Conservation (phyloP, 2,797 vertebrate species). For the Leucoraja ocellata region DNA sequence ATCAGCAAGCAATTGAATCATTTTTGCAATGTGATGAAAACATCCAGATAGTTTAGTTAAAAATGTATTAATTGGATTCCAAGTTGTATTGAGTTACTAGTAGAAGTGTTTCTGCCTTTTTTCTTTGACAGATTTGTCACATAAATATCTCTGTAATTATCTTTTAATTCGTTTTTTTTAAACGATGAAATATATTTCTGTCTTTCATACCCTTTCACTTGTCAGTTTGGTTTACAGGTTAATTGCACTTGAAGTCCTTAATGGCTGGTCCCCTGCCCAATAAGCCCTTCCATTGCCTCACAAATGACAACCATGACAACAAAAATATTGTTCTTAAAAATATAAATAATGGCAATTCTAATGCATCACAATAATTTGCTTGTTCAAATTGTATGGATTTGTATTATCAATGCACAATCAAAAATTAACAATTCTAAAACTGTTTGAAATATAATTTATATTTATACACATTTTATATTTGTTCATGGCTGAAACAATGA, state of each 20-base stretch:
- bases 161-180: background rate
- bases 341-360: background rate
- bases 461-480: background rate
- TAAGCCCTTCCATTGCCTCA: background rate
- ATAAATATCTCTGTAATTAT: background rate
- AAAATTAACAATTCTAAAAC: background rate
- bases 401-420: background rate
- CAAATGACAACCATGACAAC: background rate
- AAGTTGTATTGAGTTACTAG: background rate
- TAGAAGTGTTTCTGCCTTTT: too few relatives aligned
- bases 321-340: background rate
- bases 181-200: background rate
- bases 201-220: background rate
- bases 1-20: background rate
- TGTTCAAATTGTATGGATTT: background rate
- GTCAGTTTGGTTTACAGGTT: background rate
- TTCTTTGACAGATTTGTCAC: background rate
- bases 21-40: background rate
- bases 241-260: background rate
- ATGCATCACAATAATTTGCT: background rate
- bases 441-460: background rate
- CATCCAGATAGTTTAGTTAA: background rate
- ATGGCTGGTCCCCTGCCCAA: background rate
- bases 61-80: background rate
- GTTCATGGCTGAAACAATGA: background rate